Conservation (phyloP, 2,113 vertebrate genomes). For the Lycaon pictus region DNA sequence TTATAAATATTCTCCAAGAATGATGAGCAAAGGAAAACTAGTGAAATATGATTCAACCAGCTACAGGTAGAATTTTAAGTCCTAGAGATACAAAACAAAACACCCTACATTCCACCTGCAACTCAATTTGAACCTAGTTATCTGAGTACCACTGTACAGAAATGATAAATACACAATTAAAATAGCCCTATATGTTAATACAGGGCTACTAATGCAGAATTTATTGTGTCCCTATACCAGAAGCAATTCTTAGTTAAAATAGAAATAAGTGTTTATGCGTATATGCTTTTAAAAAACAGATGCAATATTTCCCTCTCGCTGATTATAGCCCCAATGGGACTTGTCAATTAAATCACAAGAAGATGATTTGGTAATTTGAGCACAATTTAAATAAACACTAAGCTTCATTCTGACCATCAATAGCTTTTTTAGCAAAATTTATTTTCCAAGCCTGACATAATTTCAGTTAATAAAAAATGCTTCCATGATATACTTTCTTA, state of each 20-base stretch:
- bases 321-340: background rate
- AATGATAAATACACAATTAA: background rate
- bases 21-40: background rate
- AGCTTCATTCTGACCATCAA: background rate
- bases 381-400: background rate
- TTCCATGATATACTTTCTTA: background rate
- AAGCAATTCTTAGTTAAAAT: background rate
- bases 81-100: background rate
- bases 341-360: background rate
- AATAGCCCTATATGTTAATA: background rate
- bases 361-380: background rate
- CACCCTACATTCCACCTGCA: background rate
- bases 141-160: background rate
- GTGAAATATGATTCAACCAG: slow-evolving; percentile 31
- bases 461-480: background rate
- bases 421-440: background rate
- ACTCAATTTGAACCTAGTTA: background rate
- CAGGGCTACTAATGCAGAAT: background rate
- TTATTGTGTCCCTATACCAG: background rate
- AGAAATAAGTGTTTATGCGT: background rate
- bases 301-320: background rate
- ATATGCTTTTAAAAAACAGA: background rate
- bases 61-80: slow-evolving; percentile 31
- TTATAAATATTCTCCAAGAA: slow-evolving; percentile 42
- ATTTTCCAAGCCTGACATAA: background rate